Evolutionary conservation across 92 coral and sea anemone genomes (phyloP).

Genomic region (Actinostola sp.): DNA sequence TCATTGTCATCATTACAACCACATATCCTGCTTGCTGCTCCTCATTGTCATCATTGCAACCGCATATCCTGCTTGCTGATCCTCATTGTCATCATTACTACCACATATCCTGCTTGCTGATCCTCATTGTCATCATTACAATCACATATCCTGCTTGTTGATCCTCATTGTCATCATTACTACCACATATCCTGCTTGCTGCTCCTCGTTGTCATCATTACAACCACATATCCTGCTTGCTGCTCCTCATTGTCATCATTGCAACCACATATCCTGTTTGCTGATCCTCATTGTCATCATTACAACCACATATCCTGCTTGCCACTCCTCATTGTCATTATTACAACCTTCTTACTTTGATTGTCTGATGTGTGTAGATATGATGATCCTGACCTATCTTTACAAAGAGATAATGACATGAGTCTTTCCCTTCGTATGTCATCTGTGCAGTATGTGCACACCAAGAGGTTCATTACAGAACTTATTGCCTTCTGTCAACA

Average conservation of each 20-base stretch:
- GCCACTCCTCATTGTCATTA: neutral
- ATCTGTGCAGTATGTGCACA: constrained; percentile 97
- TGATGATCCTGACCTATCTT: constrained; percentile 82
- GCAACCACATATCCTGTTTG: neutral
- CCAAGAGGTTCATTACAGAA: constrained; percentile 96
- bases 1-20: neutral
- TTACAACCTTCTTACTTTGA: neutral
- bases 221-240: no score
- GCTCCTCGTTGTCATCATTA: neutral
- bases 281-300: no score
- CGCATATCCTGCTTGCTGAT: neutral
- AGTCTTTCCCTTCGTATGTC: constrained; percentile 88
- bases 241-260: neutral
- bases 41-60: neutral
- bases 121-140: neutral
- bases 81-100: neutral
- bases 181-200: neutral
- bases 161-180: neutral
- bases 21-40: neutral
- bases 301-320: no score
- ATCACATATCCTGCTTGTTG: neutral
- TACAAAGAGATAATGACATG: constrained; percentile 83
- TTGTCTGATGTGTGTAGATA: constrained; percentile 36
- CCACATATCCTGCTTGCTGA: neutral
- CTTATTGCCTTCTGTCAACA: constrained; percentile 93